Conservation (phyloP, 1,140 invertebrate species). For the Fragariocoptes setiger region DNA sequence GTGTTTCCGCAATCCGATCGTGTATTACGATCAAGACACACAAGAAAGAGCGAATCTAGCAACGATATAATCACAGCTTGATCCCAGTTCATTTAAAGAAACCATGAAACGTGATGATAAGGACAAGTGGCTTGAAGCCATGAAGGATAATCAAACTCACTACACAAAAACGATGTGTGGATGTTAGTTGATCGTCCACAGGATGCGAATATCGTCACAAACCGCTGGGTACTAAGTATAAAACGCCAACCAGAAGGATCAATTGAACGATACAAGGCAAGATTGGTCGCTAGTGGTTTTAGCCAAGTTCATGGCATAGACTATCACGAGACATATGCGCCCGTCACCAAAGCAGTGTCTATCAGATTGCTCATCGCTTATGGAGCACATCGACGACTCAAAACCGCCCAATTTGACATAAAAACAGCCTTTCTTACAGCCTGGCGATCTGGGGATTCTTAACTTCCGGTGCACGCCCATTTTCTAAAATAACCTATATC, state of each 20-base stretch:
- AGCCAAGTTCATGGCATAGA: constrained; percentile 11
- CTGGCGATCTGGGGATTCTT: no score
- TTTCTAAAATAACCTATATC: no score
- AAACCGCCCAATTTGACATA: constrained; percentile 6
- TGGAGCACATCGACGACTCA: not conserved
- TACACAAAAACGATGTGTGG: constrained; percentile 1
- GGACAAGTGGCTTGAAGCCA: constrained; percentile 2
- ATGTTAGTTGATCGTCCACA: not conserved
- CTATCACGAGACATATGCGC: constrained; percentile 12
- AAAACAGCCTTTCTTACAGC: constrained; percentile 16
- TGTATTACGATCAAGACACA: no score
- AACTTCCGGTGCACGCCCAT: no score
- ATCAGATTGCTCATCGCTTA: constrained; percentile 9
- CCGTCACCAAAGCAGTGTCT: constrained; percentile 9
- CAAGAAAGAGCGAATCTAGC: not conserved
- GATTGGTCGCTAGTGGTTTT: constrained; percentile 15
- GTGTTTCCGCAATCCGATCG: no score
- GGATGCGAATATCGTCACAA: not conserved
- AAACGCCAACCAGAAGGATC: constrained; percentile 5
- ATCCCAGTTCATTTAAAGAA: constrained; percentile 1
- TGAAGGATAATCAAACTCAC: constrained; percentile 1
- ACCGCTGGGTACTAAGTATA: not conserved
- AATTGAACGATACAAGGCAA: constrained; percentile 16
- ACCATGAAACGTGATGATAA: not conserved
- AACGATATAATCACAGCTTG: not conserved